Conservation (phyloP, 2,888 invertebrate species). For the Lasius fuliginosus region DNA sequence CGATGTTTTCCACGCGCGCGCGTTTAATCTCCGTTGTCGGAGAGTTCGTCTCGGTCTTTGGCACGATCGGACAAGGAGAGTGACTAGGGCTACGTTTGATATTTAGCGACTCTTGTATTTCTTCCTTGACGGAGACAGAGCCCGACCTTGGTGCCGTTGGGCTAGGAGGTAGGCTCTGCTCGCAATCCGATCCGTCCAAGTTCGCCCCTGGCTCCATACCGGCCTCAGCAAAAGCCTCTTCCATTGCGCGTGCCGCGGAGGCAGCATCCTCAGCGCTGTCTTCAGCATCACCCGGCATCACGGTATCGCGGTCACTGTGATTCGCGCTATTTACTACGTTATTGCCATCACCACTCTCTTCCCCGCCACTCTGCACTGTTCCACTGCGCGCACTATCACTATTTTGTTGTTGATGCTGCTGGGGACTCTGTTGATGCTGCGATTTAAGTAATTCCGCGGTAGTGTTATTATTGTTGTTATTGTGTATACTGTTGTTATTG, state of each 20-base stretch:
- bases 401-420: conserved; percentile 79
- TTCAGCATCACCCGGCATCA: conserved; percentile 85
- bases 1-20: conserved; percentile 97
- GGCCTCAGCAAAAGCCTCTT: conserved; percentile 90
- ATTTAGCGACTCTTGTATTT: conserved; percentile 82
- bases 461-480: conserved; percentile 87
- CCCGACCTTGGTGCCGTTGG: conserved; percentile 84
- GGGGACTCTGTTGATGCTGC: conserved; percentile 87
- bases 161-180: conserved; percentile 84
- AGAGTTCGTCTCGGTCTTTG: conserved; percentile 82
- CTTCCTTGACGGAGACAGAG: conserved; percentile 85
- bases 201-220: conserved; percentile 87
- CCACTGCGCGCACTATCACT: conserved; percentile 86
- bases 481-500: conserved; percentile 85
- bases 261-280: conserved; percentile 86
- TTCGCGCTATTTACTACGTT: conserved; percentile 81
- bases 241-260: conserved; percentile 87
- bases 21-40: conserved; percentile 94
- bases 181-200: conserved; percentile 85
- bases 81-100: conserved; percentile 84
- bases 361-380: conserved; percentile 85
- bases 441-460: conserved; percentile 87
- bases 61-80: conserved; percentile 84
- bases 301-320: conserved; percentile 84
- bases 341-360: conserved; percentile 84